Evolutionary conservation across 2,888 invertebrate species (phyloP).

Genomic region (Metacarcinus magister): DNA sequence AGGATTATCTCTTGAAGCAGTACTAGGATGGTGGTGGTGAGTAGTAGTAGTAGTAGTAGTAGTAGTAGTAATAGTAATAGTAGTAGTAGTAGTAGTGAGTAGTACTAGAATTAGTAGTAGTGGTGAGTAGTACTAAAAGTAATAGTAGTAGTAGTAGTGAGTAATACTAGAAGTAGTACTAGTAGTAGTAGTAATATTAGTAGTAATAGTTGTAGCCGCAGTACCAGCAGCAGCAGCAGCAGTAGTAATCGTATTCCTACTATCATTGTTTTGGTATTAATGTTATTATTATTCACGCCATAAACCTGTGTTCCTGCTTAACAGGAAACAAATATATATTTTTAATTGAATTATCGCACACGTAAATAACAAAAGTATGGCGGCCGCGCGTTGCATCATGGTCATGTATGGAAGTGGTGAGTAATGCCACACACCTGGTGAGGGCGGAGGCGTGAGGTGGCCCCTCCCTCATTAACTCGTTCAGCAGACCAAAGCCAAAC

Average conservation of each 20-base stretch:
- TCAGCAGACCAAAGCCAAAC: slow-evolving; percentile 11
- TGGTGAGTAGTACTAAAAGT: not conserved
- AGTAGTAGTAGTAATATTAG: not conserved
- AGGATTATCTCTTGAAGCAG: not conserved
- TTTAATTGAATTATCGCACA: not conserved
- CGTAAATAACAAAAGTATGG: slow-evolving; percentile 29
- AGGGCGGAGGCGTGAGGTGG: not conserved
- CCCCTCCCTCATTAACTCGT: slow-evolving; percentile 9
- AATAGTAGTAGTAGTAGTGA: not conserved
- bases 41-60: not conserved
- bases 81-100: not conserved
- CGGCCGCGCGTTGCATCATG: not conserved
- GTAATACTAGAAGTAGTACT: not conserved
- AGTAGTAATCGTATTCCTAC: slow-evolving; percentile 6
- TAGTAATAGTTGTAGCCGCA: not conserved
- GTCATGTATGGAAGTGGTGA: not conserved
- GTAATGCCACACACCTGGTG: slow-evolving; percentile 21
- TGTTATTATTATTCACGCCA: not conserved
- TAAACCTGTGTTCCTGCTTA: slow-evolving; percentile 35
- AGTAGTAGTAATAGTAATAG: not conserved
- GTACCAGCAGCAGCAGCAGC: not conserved
- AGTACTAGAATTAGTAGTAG: too few relatives aligned
- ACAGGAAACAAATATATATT: slow-evolving; percentile 45
- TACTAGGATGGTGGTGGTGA: not conserved
- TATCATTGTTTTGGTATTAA: not conserved